Conservation (phyloP, 2,113 vertebrate species). For the Solea solea region DNA sequence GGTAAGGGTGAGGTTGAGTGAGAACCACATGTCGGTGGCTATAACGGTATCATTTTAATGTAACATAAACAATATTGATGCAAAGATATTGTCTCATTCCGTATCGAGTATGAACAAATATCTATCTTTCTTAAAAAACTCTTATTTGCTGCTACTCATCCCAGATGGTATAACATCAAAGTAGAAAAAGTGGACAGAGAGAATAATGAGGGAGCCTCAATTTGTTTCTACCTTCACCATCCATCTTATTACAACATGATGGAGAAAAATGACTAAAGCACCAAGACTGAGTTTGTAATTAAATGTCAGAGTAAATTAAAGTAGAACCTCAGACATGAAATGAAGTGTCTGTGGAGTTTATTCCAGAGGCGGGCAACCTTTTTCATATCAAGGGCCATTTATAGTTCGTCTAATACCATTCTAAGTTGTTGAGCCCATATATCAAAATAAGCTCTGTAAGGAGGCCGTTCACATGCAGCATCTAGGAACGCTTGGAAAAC, state of each 20-base stretch:
- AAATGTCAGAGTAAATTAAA: slow-evolving; percentile 41
- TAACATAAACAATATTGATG: too few relatives aligned
- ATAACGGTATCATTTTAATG: too few relatives aligned
- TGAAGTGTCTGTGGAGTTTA: slow-evolving; percentile 20
- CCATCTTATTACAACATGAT: slow-evolving; percentile 20
- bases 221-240: slow-evolving; percentile 22
- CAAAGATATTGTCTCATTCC: too few relatives aligned
- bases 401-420: background rate
- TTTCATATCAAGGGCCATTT: background rate
- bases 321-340: slow-evolving; percentile 27
- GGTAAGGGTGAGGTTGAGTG: too few relatives aligned
- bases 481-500: too few relatives aligned
- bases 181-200: background rate
- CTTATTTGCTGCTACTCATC: slow-evolving; percentile 18
- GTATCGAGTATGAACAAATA: background rate
- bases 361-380: background rate
- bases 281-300: slow-evolving; percentile 1
- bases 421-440: background rate
- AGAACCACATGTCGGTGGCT: too few relatives aligned
- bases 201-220: background rate
- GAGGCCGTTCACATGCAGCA: too few relatives aligned
- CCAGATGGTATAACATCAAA: slow-evolving; percentile 14
- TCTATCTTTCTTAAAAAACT: background rate
- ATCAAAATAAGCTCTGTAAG: background rate
- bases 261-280: slow-evolving; percentile 32